phyloP scores from a whole-genome alignment of 1,140 invertebrate genomes.

The Lasioglossum albipes region DNA sequence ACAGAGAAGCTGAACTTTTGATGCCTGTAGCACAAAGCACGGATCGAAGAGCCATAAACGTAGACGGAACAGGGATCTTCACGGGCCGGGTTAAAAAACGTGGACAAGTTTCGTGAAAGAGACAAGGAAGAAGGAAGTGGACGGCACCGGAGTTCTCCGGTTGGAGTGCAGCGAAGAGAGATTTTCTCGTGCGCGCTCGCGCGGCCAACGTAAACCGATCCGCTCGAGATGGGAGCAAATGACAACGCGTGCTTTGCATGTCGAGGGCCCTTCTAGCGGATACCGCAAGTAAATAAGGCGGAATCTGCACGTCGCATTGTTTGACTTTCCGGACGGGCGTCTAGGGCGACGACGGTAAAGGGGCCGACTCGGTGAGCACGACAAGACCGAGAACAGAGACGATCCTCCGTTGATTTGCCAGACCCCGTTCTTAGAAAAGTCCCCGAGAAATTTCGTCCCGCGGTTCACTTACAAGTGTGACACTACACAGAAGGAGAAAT shows the following conservation, averaged over 20 bases:
- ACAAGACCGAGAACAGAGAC: slow-evolving; percentile 66
- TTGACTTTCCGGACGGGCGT: slow-evolving; percentile 71
- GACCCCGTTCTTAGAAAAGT: slow-evolving; percentile 58
- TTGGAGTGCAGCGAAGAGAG: slow-evolving; percentile 29
- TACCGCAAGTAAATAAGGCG: slow-evolving; percentile 71
- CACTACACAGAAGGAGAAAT: background rate
- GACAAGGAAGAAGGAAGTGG: slow-evolving; percentile 47
- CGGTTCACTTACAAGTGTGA: slow-evolving; percentile 14
- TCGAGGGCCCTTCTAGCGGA: slow-evolving; percentile 61
- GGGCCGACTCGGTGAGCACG: slow-evolving; percentile 65
- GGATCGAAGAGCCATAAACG: background rate
- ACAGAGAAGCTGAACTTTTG: background rate
- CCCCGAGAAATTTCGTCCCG: background rate
- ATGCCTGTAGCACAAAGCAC: background rate
- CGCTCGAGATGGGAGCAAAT: slow-evolving; percentile 72
- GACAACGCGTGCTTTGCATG: slow-evolving; percentile 75
- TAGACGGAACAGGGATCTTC: background rate
- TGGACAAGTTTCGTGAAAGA: slow-evolving; percentile 4
- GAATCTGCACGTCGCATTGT: slow-evolving; percentile 75
- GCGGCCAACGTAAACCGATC: slow-evolving; percentile 65
- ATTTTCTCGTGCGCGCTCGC: slow-evolving; percentile 46
- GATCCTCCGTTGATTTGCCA: slow-evolving; percentile 69
- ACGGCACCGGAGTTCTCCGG: slow-evolving; percentile 17
- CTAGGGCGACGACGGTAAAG: slow-evolving; percentile 71
- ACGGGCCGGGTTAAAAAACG: slow-evolving; percentile 2